Evolutionary conservation across 2,888 invertebrate genomes (phyloP).

Genomic region (Malthinus seriepunctatus): DNA sequence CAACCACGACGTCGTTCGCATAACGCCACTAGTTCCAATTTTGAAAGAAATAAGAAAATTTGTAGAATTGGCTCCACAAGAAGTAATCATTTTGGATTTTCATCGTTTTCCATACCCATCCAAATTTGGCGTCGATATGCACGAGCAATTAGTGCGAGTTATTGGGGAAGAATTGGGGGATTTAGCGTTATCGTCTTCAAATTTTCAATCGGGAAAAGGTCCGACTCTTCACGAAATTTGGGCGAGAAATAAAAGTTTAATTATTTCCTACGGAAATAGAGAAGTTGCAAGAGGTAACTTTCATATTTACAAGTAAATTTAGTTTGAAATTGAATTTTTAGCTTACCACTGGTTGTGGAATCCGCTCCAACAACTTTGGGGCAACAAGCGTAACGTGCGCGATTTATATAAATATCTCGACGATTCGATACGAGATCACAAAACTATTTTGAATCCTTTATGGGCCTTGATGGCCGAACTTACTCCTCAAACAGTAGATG

Average conservation of each 20-base stretch:
- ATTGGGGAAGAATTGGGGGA: constrained; percentile 60
- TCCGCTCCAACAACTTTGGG: constrained; percentile 68
- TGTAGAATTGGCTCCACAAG: constrained; percentile 66
- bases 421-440: constrained; percentile 47
- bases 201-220: constrained; percentile 53
- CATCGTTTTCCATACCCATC: constrained; percentile 72
- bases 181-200: constrained; percentile 56
- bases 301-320: not conserved
- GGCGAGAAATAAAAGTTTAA: constrained; percentile 58
- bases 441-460: constrained; percentile 56
- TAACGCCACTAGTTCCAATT: constrained; percentile 68
- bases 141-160: constrained; percentile 57
- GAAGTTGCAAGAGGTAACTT: constrained; percentile 51
- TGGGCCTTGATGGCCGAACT: constrained; percentile 76
- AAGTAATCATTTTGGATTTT: constrained; percentile 79
- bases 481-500: constrained; percentile 67
- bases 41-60: constrained; percentile 73
- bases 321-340: constrained; percentile 33
- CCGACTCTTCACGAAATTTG: constrained; percentile 64
- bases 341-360: constrained; percentile 58
- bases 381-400: constrained; percentile 61
- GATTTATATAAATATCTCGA: constrained; percentile 60
- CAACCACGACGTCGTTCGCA: constrained; percentile 72
- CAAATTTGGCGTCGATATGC: constrained; percentile 46
- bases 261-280: constrained; percentile 63